Evolutionary conservation across 2,113 vertebrate genomes (phyloP), one percentile per base, ranked within the genome.

Genomic region (Lepus timidus): DNA sequence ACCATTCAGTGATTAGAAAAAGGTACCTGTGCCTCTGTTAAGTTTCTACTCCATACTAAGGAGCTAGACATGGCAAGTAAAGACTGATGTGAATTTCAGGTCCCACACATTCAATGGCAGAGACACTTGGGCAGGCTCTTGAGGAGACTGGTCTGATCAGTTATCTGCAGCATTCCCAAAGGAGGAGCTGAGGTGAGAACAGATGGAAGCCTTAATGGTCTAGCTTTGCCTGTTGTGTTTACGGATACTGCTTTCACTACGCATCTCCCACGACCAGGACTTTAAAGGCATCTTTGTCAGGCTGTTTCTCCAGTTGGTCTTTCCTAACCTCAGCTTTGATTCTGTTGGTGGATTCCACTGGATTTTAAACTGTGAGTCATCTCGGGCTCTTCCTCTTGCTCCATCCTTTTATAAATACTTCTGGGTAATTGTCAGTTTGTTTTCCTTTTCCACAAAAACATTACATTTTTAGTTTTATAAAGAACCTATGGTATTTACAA

Each of bases 261-360:
- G 0, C 0, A 17, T 31, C 5, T 36, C 12, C 61, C 8, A 0
- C 19, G 39, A 75, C 29, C 36, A 49, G 44, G n/a, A 23, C 6
- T 12, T 31, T 88, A 80, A 2, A 13, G 11, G 33, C 13, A 22
- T 33, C 29, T 16, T 22, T 78, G 20, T 27, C 31, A 19, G 64
- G 25, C 23, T 31, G 1, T 62, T 85, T 52, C 14, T 82, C 6
- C 17, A 61, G 62, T 23, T 62, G 20, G n/a, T 87, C 4, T 36
- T 23, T 80, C 36, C 78, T n/a, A 23, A 51, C 17, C 70, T 87
- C 7, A 36, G 25, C 3, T 25, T 67, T 64, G 9, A 29, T 1
- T 52, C 20, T 73, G 9, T 78, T 12, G n/a, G 3, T 64, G 31
- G 36, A 0, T 85, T 70, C 36, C 16, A 1, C 11, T 39, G n/a